Conservation (phyloP, 2,113 vertebrate species). For the Pedetes capensis region DNA sequence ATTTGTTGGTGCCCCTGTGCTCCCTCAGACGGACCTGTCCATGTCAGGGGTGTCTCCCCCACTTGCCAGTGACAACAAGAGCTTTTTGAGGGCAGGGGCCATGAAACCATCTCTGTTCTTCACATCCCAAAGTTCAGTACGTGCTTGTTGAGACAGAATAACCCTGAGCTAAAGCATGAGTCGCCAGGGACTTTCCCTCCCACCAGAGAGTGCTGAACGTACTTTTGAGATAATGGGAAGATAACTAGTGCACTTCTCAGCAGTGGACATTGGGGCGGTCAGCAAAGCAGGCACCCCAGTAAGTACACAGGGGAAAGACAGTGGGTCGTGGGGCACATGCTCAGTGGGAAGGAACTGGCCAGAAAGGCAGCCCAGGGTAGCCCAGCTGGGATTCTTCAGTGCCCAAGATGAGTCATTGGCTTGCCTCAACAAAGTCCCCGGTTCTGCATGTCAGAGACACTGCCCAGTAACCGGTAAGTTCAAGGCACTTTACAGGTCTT, state of each 20-base stretch:
- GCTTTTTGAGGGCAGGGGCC: background rate
- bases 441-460: background rate
- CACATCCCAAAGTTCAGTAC: background rate
- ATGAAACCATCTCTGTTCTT: background rate
- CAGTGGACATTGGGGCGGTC: background rate
- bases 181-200: conserved; percentile 21
- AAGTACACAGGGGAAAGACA: background rate
- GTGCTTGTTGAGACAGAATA: background rate
- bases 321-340: background rate
- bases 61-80: background rate
- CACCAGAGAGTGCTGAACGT: background rate
- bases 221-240: conserved; percentile 1
- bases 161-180: conserved; percentile 34
- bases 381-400: background rate
- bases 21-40: background rate
- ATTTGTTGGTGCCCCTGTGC: background rate
- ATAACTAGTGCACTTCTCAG: background rate
- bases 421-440: background rate
- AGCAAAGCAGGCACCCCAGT: background rate
- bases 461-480: background rate
- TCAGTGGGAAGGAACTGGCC: background rate
- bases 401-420: background rate
- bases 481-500: background rate
- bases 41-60: background rate
- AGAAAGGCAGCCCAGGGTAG: background rate